These are phyloP conservation scores for Catocala nupta DNA, from an alignment of 2,888 invertebrate genomes.

Conservation along the genomic window DNA sequence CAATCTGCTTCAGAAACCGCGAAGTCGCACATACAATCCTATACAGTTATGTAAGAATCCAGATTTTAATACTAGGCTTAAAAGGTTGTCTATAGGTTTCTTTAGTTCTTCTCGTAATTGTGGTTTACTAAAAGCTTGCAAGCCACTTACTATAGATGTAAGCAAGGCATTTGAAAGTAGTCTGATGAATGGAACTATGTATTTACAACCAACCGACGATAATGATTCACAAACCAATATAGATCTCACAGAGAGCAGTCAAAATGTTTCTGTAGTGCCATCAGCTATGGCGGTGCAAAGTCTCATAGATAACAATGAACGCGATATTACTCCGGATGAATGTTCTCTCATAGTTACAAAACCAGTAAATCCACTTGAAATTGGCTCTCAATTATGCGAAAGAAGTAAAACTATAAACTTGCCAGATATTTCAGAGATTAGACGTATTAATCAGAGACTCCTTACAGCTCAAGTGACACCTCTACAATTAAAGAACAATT, in stretches of 20 bases:
- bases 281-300: slow-evolving; percentile 66
- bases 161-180: slow-evolving; percentile 75
- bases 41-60: slow-evolving; percentile 81
- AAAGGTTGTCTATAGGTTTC: slow-evolving; percentile 73
- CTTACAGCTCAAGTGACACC: slow-evolving; percentile 75
- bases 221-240: slow-evolving; percentile 19
- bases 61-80: slow-evolving; percentile 80
- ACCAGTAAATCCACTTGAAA: slow-evolving; percentile 6
- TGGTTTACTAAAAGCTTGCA: slow-evolving; percentile 67
- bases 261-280: slow-evolving; percentile 58
- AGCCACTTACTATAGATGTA: slow-evolving; percentile 77
- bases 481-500: slow-evolving; percentile 51
- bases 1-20: slow-evolving; percentile 74
- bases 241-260: slow-evolving; percentile 30
- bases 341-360: slow-evolving; percentile 3
- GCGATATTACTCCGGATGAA: slow-evolving; percentile 19
- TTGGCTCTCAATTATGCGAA: slow-evolving; percentile 42
- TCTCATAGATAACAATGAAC: slow-evolving; percentile 58
- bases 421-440: slow-evolving; percentile 70
- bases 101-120: slow-evolving; percentile 70
- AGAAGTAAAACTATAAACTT: slow-evolving; percentile 70
- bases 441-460: slow-evolving; percentile 71
- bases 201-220: slow-evolving; percentile 54
- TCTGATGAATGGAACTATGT: slow-evolving; percentile 69
- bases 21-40: slow-evolving; percentile 70